Evolutionary conservation across 2,888 invertebrate genomes (phyloP).

Genomic region (Panzeria rudis): DNA sequence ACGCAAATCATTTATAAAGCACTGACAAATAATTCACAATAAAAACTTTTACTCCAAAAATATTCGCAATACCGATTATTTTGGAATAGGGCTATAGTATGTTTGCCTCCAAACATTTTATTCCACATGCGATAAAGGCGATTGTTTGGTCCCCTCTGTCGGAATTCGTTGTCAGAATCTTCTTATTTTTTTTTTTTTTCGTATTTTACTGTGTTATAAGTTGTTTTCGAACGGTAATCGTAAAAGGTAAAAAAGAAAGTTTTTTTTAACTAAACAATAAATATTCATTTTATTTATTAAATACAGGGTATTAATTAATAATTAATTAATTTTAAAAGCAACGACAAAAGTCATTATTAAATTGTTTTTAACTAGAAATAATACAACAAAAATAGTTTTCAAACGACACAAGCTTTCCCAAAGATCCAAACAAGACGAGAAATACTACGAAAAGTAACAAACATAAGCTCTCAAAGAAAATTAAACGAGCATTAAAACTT

Average conservation of each 20-base stretch:
- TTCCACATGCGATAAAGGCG: too few relatives aligned
- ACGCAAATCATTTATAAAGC: too few relatives aligned
- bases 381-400: conserved; percentile 33
- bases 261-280: background rate
- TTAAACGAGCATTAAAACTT: background rate
- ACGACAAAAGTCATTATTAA: conserved; percentile 16
- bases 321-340: conserved; percentile 31
- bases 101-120: too few relatives aligned
- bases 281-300: conserved; percentile 18
- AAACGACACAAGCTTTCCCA: conserved; percentile 8
- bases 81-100: too few relatives aligned
- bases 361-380: conserved; percentile 18
- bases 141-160: too few relatives aligned
- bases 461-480: background rate
- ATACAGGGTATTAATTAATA: conserved; percentile 65
- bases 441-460: background rate
- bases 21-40: too few relatives aligned
- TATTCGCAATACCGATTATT: too few relatives aligned
- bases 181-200: too few relatives aligned
- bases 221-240: too few relatives aligned
- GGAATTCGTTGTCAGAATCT: too few relatives aligned
- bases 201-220: too few relatives aligned
- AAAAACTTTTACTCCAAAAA: too few relatives aligned
- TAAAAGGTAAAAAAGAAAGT: conserved; percentile 33
- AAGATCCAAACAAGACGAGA: background rate